These are phyloP conservation scores for Morpho achilles DNA, from an alignment of 2,888 invertebrate species.

Conservation along the genomic window DNA sequence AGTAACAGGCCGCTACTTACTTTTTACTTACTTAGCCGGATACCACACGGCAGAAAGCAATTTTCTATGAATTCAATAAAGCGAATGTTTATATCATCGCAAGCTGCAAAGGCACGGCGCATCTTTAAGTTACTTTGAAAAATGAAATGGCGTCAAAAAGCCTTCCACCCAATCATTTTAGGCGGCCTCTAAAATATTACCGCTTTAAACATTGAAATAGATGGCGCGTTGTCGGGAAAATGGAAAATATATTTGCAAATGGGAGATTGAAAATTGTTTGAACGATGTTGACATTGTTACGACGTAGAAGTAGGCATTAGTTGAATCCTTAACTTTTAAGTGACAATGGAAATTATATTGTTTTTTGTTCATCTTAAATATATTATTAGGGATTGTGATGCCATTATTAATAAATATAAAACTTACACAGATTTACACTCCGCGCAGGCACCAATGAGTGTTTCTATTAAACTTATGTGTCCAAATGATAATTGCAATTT, in stretches of 20 bases:
- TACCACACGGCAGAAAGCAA: background rate
- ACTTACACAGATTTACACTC: too few relatives aligned
- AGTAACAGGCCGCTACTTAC: too few relatives aligned
- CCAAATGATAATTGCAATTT: too few relatives aligned
- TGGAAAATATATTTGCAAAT: conserved; percentile 27
- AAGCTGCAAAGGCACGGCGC: conserved; percentile 20
- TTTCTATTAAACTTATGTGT: too few relatives aligned
- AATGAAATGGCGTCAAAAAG: conserved; percentile 55
- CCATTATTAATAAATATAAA: too few relatives aligned
- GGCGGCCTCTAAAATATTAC: conserved; percentile 46
- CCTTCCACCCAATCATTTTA: conserved; percentile 48
- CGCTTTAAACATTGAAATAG: conserved; percentile 35
- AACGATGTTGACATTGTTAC: conserved; percentile 21
- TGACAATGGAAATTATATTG: too few relatives aligned
- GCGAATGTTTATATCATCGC: conserved; percentile 14
- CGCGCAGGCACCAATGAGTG: too few relatives aligned
- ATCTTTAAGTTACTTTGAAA: conserved; percentile 49
- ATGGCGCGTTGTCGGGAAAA: conserved; percentile 26
- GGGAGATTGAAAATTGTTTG: conserved; percentile 25
- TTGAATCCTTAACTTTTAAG: background rate
- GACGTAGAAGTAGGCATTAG: background rate
- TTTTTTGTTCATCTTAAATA: too few relatives aligned
- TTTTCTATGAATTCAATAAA: conserved; percentile 31
- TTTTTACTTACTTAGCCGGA: too few relatives aligned
- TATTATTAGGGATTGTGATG: too few relatives aligned